phyloP scores from a whole-genome alignment of 1,140 invertebrate species.

The Chironomus tepperi region DNA sequence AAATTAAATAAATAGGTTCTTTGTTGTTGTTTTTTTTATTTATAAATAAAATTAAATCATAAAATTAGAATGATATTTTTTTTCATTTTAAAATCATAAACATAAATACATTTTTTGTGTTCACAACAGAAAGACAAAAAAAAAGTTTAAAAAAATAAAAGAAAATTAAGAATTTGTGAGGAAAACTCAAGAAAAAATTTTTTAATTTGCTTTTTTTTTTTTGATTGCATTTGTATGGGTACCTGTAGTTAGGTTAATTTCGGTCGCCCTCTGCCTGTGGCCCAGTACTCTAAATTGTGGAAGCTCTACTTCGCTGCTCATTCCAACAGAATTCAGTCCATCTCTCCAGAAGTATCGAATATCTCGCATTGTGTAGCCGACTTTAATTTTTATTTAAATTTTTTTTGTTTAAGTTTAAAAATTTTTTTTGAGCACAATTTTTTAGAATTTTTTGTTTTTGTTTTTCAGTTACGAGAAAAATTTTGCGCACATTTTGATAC shows the following conservation, averaged over 20 bases:
- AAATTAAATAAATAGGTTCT: too few relatives aligned
- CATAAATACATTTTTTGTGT: neutral
- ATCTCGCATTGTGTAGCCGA: slow-evolving; percentile 96
- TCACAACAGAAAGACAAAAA: slow-evolving; percentile 29
- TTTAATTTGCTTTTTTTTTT: slow-evolving; percentile 29
- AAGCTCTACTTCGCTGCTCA: slow-evolving; percentile 83
- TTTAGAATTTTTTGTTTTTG: slow-evolving; percentile 20
- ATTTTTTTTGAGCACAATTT: neutral
- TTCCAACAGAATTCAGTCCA: slow-evolving; percentile 78
- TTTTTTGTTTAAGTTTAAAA: slow-evolving; percentile 23
- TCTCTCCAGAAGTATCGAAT: slow-evolving; percentile 93
- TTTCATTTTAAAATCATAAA: neutral
- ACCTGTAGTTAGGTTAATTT: slow-evolving; percentile 91
- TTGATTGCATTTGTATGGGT: slow-evolving; percentile 42
- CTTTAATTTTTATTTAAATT: slow-evolving; percentile 40
- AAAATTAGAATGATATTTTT: neutral
- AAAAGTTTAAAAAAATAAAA: slow-evolving; percentile 32
- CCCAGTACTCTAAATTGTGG: slow-evolving; percentile 92
- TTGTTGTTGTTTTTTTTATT: neutral
- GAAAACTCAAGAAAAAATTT: slow-evolving; percentile 33
- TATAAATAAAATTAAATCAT: neutral
- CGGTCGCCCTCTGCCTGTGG: slow-evolving; percentile 81
- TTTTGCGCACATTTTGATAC: slow-evolving; percentile 16
- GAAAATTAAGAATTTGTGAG: slow-evolving; percentile 26
- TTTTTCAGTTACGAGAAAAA: slow-evolving; percentile 14